Percentiles rank a stretch among this genome's conserved stretches.
These are phyloP conservation scores for Sakesphorus luctuosus DNA, from an alignment of 2,113 vertebrate genomes.

Conservation along the genomic window DNA sequence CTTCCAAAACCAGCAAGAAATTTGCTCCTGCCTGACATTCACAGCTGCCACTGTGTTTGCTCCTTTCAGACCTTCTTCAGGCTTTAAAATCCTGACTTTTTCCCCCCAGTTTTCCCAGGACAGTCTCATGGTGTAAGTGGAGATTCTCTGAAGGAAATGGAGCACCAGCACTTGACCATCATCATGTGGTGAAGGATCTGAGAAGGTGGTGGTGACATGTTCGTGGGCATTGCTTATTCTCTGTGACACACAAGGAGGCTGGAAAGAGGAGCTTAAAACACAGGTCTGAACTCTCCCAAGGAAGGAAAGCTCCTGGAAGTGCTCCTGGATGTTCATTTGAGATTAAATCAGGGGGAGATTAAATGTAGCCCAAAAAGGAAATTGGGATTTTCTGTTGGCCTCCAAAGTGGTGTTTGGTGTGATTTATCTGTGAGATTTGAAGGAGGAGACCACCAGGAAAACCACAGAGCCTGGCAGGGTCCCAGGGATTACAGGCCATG, in stretches of 20 bases:
- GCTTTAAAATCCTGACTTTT: neutral
- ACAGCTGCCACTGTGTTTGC: neutral
- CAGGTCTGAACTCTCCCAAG: neutral
- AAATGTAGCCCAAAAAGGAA: neutral
- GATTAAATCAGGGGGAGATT: neutral
- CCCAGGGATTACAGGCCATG: conserved; percentile 12
- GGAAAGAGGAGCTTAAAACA: neutral
- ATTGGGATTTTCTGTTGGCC: neutral
- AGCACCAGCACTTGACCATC: neutral
- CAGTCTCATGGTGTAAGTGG: neutral
- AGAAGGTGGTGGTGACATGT: neutral
- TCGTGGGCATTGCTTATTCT: neutral
- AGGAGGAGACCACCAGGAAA: conserved; percentile 34
- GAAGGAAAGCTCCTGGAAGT: neutral
- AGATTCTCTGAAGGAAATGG: neutral
- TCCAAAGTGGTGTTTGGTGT: neutral
- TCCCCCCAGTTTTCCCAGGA: neutral
- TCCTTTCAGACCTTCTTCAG: neutral
- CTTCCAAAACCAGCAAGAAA: neutral
- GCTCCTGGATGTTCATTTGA: neutral
- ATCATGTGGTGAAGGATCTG: neutral
- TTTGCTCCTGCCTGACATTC: neutral
- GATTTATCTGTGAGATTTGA: neutral
- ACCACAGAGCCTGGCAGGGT: neutral
- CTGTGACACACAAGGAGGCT: neutral